These are phyloP conservation scores for Carpatolechia fugitivella DNA, from an alignment of 2,888 invertebrate species.

Conservation along the genomic window DNA sequence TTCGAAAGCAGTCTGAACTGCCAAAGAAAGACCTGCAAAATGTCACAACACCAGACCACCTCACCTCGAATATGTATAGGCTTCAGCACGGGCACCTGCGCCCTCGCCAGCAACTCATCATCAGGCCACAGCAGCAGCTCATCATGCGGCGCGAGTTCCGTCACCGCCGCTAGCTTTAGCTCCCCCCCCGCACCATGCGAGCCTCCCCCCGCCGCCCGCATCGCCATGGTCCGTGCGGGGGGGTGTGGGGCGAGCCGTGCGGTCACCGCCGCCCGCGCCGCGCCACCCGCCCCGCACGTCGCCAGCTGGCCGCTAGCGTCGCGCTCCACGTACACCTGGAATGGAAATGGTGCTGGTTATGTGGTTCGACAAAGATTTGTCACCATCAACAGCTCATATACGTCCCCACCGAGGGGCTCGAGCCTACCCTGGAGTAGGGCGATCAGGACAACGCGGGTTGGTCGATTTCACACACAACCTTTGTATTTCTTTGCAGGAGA, in stretches of 20 bases:
- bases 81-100: slow-evolving; percentile 85
- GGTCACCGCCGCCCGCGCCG: slow-evolving; percentile 26
- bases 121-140: slow-evolving; percentile 91
- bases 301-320: neutral
- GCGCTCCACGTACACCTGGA: slow-evolving; percentile 30
- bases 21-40: too few species aligned
- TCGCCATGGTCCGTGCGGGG: slow-evolving; percentile 23
- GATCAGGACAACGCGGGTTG: too few species aligned
- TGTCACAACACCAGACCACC: slow-evolving; percentile 6
- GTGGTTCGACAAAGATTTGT: too few species aligned
- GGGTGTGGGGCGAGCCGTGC: slow-evolving; percentile 28
- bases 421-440: too few species aligned
- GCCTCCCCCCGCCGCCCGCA: slow-evolving; percentile 22
- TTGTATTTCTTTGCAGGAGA: too few species aligned
- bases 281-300: slow-evolving; percentile 10
- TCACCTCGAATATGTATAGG: slow-evolving; percentile 89
- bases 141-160: slow-evolving; percentile 78
- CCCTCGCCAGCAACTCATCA: slow-evolving; percentile 83
- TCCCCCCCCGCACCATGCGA: too few species aligned
- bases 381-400: too few species aligned
- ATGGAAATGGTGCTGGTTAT: too few species aligned
- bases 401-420: too few species aligned
- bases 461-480: too few species aligned
- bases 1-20: too few species aligned
- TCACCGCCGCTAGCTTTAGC: slow-evolving; percentile 52